phyloP scores from a whole-genome alignment of 2,888 invertebrate species.

The Fragum sueziense region DNA sequence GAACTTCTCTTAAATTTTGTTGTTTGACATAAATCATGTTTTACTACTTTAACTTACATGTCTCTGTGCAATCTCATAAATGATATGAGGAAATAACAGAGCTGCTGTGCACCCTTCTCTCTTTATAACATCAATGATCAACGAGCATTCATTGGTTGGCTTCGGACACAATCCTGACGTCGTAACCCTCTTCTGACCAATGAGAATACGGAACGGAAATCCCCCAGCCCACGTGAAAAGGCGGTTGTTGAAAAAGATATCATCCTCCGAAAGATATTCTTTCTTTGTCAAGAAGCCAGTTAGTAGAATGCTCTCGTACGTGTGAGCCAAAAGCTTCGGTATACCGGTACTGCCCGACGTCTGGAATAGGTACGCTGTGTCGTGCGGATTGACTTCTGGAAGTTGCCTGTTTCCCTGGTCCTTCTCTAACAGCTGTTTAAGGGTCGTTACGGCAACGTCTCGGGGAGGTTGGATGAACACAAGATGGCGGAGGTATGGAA shows the following conservation, averaged over 20 bases:
- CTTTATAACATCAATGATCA: slow-evolving; percentile 8
- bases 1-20: no score
- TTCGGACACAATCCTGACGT: slow-evolving; percentile 3
- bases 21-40: not conserved
- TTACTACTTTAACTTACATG: no score
- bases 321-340: slow-evolving; percentile 24
- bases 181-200: slow-evolving; percentile 25
- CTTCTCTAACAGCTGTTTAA: not conserved
- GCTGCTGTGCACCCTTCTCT: slow-evolving; percentile 16
- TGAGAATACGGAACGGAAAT: slow-evolving; percentile 7
- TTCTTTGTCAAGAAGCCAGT: not conserved
- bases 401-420: not conserved
- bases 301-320: not conserved
- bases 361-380: slow-evolving; percentile 20
- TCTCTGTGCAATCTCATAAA: not conserved
- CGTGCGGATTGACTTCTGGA: slow-evolving; percentile 8
- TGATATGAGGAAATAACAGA: not conserved
- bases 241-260: slow-evolving; percentile 23
- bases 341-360: slow-evolving; percentile 41
- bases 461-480: not conserved
- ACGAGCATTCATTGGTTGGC: not conserved
- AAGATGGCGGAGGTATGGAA: slow-evolving; percentile 35
- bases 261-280: not conserved
- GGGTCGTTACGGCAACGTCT: not conserved
- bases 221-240: slow-evolving; percentile 31